Evolutionary conservation across 2,113 vertebrate genomes (phyloP), one percentile per base, ranked within the genome.

Genomic region (Pedetes capensis): DNA sequence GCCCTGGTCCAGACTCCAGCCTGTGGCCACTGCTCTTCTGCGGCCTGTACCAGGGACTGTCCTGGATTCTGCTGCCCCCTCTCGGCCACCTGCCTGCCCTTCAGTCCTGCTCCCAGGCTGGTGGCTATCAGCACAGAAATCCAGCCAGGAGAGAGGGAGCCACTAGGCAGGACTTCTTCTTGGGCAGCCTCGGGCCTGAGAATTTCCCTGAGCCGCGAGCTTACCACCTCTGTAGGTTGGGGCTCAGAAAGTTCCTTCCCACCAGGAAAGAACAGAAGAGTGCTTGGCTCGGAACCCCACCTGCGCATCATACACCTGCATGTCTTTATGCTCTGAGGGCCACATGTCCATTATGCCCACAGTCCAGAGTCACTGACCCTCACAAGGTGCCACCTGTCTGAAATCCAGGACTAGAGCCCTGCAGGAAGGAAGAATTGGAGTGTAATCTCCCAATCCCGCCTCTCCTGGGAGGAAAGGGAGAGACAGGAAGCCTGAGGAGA

Each of bases 51-150:
- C 34, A 20, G 53, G 91, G 88, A 53, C 90, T 96, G 39, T 91
- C 89, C 95, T 97, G 95, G 94, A 85, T 96, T 97, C 96, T 97
- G 96, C 97, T 97, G 97, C 97, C 97, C 97, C 91, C 97, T 97
- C 96, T 96, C 91, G 97, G 96, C 91, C 68, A 37, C 74, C 82
- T 37, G 82, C 85, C 78, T 83, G 79, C 85, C 91, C 94, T 97
- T 96, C 91, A 75, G 88, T 82, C 72, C 90, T 95, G 80, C 49
- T 91, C 53, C n/a, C 0, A 42, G 87, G 39, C 59, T 66, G 49
- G 66, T 32, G 17, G n/a, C 68, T 75, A 8, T 78, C 81, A n/a
- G 53, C 80, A 66, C 18, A 66, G 51, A 53, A 44, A n/a, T 27
- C 44, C 42, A 55, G 18, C 74, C 13, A 3, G 42, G 74, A 79